These are phyloP conservation scores for Morpho helenor DNA, from an alignment of 2,888 invertebrate species.

Conservation along the genomic window DNA sequence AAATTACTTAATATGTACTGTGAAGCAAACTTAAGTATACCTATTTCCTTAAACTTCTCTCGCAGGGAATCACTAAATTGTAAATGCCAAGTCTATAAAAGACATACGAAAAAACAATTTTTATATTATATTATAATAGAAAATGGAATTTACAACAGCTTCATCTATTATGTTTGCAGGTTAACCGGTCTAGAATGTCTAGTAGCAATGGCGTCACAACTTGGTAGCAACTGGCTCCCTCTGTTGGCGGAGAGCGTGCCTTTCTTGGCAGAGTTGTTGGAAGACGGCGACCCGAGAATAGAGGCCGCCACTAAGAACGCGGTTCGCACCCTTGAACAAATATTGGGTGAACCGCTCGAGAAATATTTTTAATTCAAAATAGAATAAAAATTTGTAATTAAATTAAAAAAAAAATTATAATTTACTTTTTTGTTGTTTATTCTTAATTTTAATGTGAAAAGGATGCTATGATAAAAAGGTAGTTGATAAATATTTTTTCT, in stretches of 20 bases:
- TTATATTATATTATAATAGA: background rate
- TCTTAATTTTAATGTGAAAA: too few relatives aligned
- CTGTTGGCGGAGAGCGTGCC: constrained; percentile 96
- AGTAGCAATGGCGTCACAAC: constrained; percentile 88
- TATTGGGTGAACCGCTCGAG: constrained; percentile 93
- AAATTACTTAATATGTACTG: too few relatives aligned
- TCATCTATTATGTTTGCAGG: constrained; percentile 49
- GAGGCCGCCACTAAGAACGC: constrained; percentile 89
- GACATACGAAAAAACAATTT: too few relatives aligned
- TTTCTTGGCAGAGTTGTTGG: constrained; percentile 94
- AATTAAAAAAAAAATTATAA: too few relatives aligned
- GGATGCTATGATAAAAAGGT: too few relatives aligned
- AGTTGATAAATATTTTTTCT: too few relatives aligned
- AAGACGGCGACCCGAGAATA: constrained; percentile 91
- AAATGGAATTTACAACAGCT: background rate
- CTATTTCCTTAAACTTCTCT: too few relatives aligned
- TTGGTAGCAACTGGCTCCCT: constrained; percentile 93
- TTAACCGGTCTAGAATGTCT: constrained; percentile 85
- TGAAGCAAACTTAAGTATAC: too few relatives aligned
- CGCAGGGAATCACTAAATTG: too few relatives aligned
- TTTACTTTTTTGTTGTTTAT: too few relatives aligned
- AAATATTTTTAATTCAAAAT: constrained; percentile 84
- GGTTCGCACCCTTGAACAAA: constrained; percentile 90
- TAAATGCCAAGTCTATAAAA: too few relatives aligned
- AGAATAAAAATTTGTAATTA: too few relatives aligned